phyloP scores from a whole-genome alignment of 2,113 vertebrate genomes.

The mouse (Mus musculus) region GRCm39 chr8:54846501-54847000 shows the following conservation, averaged over 20 bases:
- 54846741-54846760: slow-evolving; percentile 70
- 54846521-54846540: background rate
- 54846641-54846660: slow-evolving; percentile 71
- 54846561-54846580: background rate
- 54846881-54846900: slow-evolving; percentile 64
- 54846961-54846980: slow-evolving; percentile 64
- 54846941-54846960: slow-evolving; percentile 72
- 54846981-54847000: slow-evolving; percentile 35
- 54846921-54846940: slow-evolving; percentile 67
- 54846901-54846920: slow-evolving; percentile 73
- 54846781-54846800: slow-evolving; percentile 74
- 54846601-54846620: background rate
- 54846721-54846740: slow-evolving; percentile 72
- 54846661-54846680: slow-evolving; percentile 63
- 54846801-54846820: slow-evolving; percentile 75
- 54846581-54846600: background rate
- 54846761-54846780: background rate
- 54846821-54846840: slow-evolving; percentile 80
- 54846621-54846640: background rate
- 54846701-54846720: slow-evolving; percentile 66
- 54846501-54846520: background rate
- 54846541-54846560: background rate
- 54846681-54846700: slow-evolving; percentile 66
- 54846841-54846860: slow-evolving; percentile 83
- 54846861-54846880: slow-evolving; percentile 84